These are phyloP conservation scores for Phocoena sinus DNA, from an alignment of 2,113 vertebrate species.

Conservation along the genomic window DNA sequence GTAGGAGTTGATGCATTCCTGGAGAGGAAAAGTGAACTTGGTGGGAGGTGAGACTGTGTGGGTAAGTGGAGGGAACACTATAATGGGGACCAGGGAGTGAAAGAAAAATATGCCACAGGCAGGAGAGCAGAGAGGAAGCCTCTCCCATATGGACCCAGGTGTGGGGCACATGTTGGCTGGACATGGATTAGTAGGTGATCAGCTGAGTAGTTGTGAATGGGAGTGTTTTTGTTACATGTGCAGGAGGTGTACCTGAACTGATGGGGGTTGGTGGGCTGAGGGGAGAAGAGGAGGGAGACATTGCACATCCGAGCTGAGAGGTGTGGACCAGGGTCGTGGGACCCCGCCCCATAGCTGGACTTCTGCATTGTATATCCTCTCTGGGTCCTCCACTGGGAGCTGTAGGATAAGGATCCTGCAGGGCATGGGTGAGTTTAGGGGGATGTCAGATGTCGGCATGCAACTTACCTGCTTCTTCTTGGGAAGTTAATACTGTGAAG, in stretches of 20 bases:
- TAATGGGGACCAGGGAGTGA: neutral
- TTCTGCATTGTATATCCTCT: neutral
- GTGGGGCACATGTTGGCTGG: fast-evolving
- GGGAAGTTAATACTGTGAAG: neutral
- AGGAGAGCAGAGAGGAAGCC: too few species aligned
- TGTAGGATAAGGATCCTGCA: neutral
- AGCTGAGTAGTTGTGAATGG: fast-evolving
- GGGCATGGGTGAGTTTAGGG: too few species aligned
- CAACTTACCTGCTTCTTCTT: neutral
- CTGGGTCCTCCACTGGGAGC: fast-evolving
- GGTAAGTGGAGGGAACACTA: neutral
- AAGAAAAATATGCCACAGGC: too few species aligned
- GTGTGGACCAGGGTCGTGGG: fast-evolving
- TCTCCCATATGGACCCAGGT: fast-evolving
- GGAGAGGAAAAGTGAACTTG: too few species aligned
- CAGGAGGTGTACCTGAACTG: too few species aligned
- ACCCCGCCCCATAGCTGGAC: fast-evolving
- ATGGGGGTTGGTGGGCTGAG: neutral
- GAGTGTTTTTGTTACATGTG: neutral
- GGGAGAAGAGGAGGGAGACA: too few species aligned
- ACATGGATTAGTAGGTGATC: fast-evolving
- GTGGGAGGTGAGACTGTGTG: fast-evolving
- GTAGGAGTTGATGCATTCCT: neutral
- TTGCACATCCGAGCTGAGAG: neutral
- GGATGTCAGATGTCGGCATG: neutral